Evolutionary conservation across 2,797 vertebrate genomes (phyloP), one percentile per base, ranked within the genome.

Genomic region (Aeoliscus strigatus): DNA sequence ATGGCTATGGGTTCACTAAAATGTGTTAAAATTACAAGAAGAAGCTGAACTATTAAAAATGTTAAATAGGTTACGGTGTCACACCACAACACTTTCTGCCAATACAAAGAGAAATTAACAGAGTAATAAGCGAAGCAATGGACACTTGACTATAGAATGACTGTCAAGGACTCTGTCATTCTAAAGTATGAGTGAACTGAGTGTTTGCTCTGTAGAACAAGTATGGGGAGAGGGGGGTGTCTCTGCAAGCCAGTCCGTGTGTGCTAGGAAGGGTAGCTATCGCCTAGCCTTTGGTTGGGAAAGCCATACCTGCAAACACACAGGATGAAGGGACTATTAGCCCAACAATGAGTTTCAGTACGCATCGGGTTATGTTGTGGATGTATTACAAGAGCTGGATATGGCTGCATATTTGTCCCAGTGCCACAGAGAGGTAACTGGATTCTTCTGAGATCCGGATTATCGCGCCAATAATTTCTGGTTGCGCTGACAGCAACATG

Each of bases 271-370:
- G 76, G 72, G 60, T 72, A 70, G 66, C 76, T 82, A 81, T 72
- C 63, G 60, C 72, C 80, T 94, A 99, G 94, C 96, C 96, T 93
- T 99, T 99, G 91, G 96, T 96, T 90, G 93, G 94, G 90, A 98
- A 99, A 93, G 95, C 96, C 96, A 99, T 97, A 98, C 95, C 96
- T 99, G 90, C 90, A 89, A 91, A 92, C 90, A 93, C 91, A 93
- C 93, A 95, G 90, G 94, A 82, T 79, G 90, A 94, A 90, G 77
- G 85, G 88, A 88, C 83, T 79, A 62, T 86, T 82, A 86, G 73
- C 61, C 73, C 75, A 73, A 59, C 61, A 51, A 72, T 80, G 59
- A 82, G 77, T 70, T 13, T 83, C 70, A 47, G 65, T 36, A 40
- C 31, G 25, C 29, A 33, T 23, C 7, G 30, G 11, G 23, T 16